A percentile compares a stretch with the other conserved stretches of the same genome.
phyloP scores from a whole-genome alignment of 53 echinoderm and acorn worm species.

The Echinometra lucunter region DNA sequence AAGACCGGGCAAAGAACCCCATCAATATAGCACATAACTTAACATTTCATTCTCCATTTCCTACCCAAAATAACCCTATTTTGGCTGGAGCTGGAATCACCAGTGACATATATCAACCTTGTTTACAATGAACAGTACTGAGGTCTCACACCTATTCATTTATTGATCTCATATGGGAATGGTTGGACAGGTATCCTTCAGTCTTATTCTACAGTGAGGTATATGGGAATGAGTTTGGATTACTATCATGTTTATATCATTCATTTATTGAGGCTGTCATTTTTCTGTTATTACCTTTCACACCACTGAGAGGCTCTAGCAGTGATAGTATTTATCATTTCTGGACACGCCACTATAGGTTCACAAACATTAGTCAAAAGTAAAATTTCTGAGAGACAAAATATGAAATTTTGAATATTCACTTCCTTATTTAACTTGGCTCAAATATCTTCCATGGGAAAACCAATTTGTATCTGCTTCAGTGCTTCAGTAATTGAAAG shows the following conservation, averaged over 20 bases:
- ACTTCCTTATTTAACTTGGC: neutral
- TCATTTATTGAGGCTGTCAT: neutral
- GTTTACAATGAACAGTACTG: neutral
- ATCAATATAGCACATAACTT: neutral
- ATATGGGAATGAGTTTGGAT: neutral
- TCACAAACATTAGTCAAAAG: neutral
- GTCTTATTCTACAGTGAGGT: neutral
- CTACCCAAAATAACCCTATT: neutral
- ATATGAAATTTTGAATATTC: neutral
- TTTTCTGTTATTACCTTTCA: neutral
- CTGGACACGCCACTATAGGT: neutral
- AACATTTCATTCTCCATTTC: neutral
- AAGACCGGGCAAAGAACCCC: neutral
- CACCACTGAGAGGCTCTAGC: too few relatives aligned
- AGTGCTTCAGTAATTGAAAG: neutral
- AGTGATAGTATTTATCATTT: neutral
- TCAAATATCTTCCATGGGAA: neutral
- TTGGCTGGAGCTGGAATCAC: neutral
- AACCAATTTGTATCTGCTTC: neutral
- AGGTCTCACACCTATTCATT: constrained; percentile 23
- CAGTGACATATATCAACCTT: constrained; percentile 6
- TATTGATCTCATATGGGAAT: neutral
- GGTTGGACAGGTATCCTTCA: neutral
- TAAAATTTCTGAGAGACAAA: neutral
- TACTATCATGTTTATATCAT: neutral